Percentiles rank a stretch among this genome's conserved stretches.
Conservation (phyloP, 2,797 vertebrate genomes). For the Tachyglossus aculeatus region DNA sequence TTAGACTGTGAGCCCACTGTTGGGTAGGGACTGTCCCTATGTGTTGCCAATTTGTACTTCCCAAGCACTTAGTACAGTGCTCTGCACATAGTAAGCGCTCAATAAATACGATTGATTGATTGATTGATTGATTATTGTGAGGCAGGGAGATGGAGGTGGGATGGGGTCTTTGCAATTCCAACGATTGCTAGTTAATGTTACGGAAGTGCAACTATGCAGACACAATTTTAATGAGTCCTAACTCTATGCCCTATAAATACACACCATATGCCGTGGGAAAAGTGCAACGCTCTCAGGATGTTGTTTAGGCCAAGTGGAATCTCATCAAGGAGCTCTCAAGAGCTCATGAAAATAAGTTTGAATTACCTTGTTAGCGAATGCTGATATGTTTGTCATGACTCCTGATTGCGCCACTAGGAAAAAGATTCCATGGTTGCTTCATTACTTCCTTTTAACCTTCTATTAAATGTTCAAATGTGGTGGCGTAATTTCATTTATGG, state of each 20-base stretch:
- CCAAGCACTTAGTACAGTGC: too few relatives aligned
- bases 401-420: constrained; percentile 9
- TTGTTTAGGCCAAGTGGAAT: constrained; percentile 21
- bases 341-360: constrained; percentile 29
- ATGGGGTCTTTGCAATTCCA: background rate
- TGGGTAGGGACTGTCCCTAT: too few relatives aligned
- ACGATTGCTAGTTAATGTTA: background rate
- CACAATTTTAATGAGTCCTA: background rate
- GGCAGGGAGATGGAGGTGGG: background rate
- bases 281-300: background rate
- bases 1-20: too few relatives aligned
- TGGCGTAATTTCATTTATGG: constrained; percentile 30
- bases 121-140: too few relatives aligned
- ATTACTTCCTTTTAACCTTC: constrained; percentile 44
- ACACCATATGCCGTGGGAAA: background rate
- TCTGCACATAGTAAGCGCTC: too few relatives aligned
- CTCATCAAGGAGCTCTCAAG: constrained; percentile 19
- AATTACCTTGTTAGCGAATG: constrained; percentile 31
- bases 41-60: too few relatives aligned
- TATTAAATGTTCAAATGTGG: constrained; percentile 30
- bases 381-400: background rate
- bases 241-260: background rate
- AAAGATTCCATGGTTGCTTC: constrained; percentile 10
- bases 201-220: background rate
- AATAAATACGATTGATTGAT: too few relatives aligned